Evolutionary conservation across 2,797 vertebrate genomes (phyloP), one percentile per base, ranked within the genome.

Genomic region (Gymnothorax reevesii): DNA sequence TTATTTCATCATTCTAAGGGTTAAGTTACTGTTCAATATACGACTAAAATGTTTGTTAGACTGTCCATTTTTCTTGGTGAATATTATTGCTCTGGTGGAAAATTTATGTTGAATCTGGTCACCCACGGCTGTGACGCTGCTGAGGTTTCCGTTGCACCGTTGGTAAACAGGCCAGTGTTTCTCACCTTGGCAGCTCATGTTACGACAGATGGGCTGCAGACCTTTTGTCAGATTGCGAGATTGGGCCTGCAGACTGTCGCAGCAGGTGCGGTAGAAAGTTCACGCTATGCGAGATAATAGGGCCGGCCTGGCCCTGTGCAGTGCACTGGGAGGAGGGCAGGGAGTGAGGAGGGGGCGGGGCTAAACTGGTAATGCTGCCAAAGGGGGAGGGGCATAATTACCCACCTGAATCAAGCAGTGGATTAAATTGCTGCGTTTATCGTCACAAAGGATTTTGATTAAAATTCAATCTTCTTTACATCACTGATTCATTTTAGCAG

Each of bases 121-220:
- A n/a, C 0, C 62, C 62, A 20, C 7, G 62, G 62, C 4, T 22
- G 2, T 12, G 20, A 66, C 6, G 22, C 62, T 66, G 20, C n/a
- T 22, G 62, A 66, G 62, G 62, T n/a, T 66, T 66, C 62, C 69
- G 69, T 33, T 20, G 69, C 9, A 27, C 69, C 7, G 62, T 20
- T 8, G 60, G 71, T 60, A 75, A 86, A 83, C 82, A 83, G 88
- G 85, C 77, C 69, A 83, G 79, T 80, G 83, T 83, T 25, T 84
- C 64, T 52, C 57, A 88, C 85, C 88, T 90, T 94, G 94, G 94
- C 92, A 88, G 75, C 79, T 33, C 42, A 60, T 59, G n/a, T 88
- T 73, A 7, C 89, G 91, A 91, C 95, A 96, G 94, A 96, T 96
- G 95, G 95, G 90, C 91, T 88, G 85, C 92, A 92, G 92, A 88